phyloP scores from a whole-genome alignment of 2,797 vertebrate species.

The Anguilla marmorata region DNA sequence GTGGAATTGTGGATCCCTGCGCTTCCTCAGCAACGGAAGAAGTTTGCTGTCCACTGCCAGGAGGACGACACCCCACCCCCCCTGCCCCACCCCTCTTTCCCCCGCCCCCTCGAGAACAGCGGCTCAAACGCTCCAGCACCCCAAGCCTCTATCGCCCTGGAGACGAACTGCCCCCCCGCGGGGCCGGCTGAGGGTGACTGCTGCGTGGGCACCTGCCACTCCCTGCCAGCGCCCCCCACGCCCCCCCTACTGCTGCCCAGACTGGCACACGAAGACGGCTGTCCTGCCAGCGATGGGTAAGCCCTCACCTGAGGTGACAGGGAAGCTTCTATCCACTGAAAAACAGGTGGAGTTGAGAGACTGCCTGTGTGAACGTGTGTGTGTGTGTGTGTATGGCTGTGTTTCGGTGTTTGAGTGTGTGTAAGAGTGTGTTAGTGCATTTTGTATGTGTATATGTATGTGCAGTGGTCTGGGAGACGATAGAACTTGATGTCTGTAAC shows the following conservation, averaged over 20 bases:
- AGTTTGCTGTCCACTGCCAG: not conserved
- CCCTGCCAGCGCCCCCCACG: conserved; percentile 52
- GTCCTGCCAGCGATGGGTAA: conserved; percentile 65
- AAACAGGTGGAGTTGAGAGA: not conserved
- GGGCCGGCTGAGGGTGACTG: conserved; percentile 64
- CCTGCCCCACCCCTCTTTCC: conserved; percentile 26
- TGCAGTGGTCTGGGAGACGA: not conserved
- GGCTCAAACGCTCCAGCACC: conserved; percentile 38
- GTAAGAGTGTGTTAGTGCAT: not conserved
- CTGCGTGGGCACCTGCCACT: conserved; percentile 56
- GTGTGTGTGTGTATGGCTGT: not conserved
- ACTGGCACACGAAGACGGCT: conserved; percentile 58
- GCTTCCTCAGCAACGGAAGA: conserved; percentile 25
- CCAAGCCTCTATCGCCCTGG: conserved; percentile 64
- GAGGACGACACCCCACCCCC: conserved; percentile 29
- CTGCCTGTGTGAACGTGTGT: not conserved
- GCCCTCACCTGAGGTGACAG: conserved; percentile 29
- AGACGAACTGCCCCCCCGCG: conserved; percentile 61
- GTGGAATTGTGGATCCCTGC: conserved; percentile 33
- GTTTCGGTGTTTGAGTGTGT: not conserved
- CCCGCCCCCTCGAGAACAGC: conserved; percentile 20
- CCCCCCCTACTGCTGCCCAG: conserved; percentile 50
- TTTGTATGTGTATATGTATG: not conserved
- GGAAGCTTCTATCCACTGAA: not conserved
- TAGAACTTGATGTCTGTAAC: too few species aligned